These are phyloP conservation scores for Bombus superbus DNA, from an alignment of 1,140 invertebrate genomes.

Conservation along the genomic window DNA sequence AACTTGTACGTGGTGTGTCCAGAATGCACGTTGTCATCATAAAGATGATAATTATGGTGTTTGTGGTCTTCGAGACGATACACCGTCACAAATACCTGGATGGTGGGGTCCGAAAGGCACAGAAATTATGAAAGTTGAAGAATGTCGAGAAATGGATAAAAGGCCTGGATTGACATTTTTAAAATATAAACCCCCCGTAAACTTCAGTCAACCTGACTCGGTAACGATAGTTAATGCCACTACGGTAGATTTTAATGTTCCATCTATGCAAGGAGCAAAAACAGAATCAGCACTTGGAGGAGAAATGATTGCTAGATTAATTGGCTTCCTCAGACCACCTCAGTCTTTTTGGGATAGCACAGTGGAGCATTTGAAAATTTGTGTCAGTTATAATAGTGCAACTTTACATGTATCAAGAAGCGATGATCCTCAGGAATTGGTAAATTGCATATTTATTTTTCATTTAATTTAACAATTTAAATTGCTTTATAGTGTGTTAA, in stretches of 20 bases:
- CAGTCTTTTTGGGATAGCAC: constrained; percentile 86
- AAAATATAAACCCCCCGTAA: constrained; percentile 92
- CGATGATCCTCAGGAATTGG: constrained; percentile 76
- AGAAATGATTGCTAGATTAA: constrained; percentile 88
- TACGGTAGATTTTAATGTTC: constrained; percentile 89
- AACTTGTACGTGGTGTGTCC: constrained; percentile 96
- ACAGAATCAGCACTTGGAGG: constrained; percentile 87
- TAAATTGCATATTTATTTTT: constrained; percentile 45
- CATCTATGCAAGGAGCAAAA: constrained; percentile 84
- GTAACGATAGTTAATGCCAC: constrained; percentile 93
- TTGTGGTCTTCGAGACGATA: constrained; percentile 89
- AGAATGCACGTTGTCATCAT: constrained; percentile 94
- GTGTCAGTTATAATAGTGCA: constrained; percentile 88
- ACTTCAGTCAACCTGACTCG: constrained; percentile 93
- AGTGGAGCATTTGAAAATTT: constrained; percentile 88
- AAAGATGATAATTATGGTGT: constrained; percentile 93
- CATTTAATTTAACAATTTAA: constrained; percentile 31
- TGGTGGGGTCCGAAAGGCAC: constrained; percentile 95
- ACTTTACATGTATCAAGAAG: constrained; percentile 83
- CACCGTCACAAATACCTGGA: constrained; percentile 89
- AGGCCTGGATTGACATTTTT: constrained; percentile 94
- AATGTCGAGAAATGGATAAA: constrained; percentile 91
- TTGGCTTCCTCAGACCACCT: constrained; percentile 91
- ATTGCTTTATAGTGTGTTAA: neutral
- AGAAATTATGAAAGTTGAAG: constrained; percentile 89